Percentiles rank a stretch among this genome's conserved stretches.
These are phyloP conservation scores for Otus sunia DNA, from an alignment of 2,113 vertebrate species.

Conservation along the genomic window DNA sequence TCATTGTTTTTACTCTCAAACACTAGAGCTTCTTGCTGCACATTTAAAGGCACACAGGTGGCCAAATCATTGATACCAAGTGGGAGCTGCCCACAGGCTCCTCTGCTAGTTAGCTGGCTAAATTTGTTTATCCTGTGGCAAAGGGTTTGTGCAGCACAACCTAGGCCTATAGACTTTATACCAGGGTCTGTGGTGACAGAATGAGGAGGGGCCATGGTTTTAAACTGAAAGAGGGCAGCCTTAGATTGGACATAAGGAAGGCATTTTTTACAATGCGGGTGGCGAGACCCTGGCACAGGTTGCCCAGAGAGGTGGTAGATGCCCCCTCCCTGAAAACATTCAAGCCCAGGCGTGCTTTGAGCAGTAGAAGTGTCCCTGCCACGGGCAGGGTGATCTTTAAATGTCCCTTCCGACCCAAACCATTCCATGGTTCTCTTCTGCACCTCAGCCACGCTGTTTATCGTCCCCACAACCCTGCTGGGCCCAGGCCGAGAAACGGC, in stretches of 20 bases:
- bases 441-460: too few species aligned
- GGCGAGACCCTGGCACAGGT: accelerated
- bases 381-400: accelerated
- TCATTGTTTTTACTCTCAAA: accelerated
- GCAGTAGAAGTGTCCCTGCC: neutral
- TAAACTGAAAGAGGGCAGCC: accelerated
- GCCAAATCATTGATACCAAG: neutral
- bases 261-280: accelerated
- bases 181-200: neutral
- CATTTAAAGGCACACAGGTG: accelerated
- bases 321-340: accelerated
- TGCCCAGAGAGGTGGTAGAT: accelerated
- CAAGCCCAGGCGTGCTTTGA: accelerated
- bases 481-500: neutral
- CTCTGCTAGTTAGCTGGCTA: neutral
- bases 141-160: neutral
- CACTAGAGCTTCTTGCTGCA: neutral
- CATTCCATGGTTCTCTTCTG: accelerated
- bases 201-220: accelerated
- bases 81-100: neutral
- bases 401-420: neutral
- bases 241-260: accelerated
- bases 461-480: accelerated
- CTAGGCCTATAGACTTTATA: accelerated
- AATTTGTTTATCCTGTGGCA: too few species aligned